Base-by-base conservation (phyloP, 1,140 invertebrate genomes). In the Temnothorax curvispinosus region DNA sequence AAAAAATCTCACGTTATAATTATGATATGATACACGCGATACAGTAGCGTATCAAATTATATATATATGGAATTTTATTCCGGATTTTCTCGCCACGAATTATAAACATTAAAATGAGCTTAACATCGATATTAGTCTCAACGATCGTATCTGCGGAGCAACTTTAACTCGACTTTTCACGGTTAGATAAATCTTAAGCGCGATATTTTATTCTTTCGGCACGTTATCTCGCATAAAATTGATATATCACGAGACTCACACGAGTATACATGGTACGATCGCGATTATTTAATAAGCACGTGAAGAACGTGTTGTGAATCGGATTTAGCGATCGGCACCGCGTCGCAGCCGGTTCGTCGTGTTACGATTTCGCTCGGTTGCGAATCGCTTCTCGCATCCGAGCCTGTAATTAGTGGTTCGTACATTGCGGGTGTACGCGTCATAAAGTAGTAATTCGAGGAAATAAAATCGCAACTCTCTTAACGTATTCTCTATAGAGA, bases 361-460 rank as follows among this genome's bases (percentile, higher is more conserved):
- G 50, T 13, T 85, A 76, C 56, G 72, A 76, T 85, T 85, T 76
- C 60, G 35, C 27, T 58, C 60, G 60, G 76, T 27, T 7, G 38
- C 60, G 72, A 77, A 58, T 77, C 60, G 84, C 65, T 58, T 72
- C 62, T 65, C 75, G 44, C 58, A 54, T 71, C 64, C 44, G 75
- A 86, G 52, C 47, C 76, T 56, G 56, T 81, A 86, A 86, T 86
- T 86, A 80, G 85, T 60, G 76, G 35, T 86, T 80, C 32, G 52
- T 52, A 80, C 47, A 86, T 86, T 80, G 74, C 52, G 47, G 76
- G 60, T 67, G 85, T 60, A 67, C 15, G 50, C 85, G 50, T 86
- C 85, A n/a, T 58, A 44, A 81, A 86, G 62, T 41, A 27, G 41
- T 64, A 44, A 80, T 69, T 44, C n/a, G 38, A n/a, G 52, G n/a